A percentile compares a stretch with the other conserved stretches of the same genome.
Conservation (phyloP, 2,888 invertebrate genomes). For the Pristionchus entomophagus region DNA sequence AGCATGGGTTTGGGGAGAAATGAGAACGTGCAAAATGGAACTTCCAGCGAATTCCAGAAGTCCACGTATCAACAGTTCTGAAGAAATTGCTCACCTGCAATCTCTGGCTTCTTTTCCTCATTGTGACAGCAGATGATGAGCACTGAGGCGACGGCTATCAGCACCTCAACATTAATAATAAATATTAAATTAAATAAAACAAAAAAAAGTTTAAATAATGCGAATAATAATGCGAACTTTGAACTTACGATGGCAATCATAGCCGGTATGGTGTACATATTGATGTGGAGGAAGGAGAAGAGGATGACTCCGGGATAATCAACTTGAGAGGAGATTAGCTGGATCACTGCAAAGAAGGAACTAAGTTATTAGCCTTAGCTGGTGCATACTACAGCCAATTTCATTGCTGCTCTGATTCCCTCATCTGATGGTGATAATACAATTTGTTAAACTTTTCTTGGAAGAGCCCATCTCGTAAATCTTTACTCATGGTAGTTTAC, state of each 20-base stretch:
- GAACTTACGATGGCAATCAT: conserved; percentile 41
- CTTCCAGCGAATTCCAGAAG: too few species aligned
- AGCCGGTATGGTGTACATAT: conserved; percentile 54
- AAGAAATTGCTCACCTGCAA: conserved; percentile 34
- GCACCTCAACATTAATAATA: conserved; percentile 23
- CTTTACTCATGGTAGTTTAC: too few species aligned
- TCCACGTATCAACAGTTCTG: too few species aligned
- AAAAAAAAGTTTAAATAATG: too few species aligned
- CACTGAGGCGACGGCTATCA: neutral
- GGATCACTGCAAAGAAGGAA: conserved; percentile 51
- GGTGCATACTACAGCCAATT: too few species aligned
- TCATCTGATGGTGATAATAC: too few species aligned
- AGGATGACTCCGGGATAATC: conserved; percentile 45
- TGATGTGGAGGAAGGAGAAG: conserved; percentile 31
- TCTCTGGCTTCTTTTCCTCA: conserved; percentile 14
- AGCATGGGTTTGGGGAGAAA: neutral
- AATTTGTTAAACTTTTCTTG: too few species aligned
- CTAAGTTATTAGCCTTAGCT: too few species aligned
- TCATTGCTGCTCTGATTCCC: too few species aligned
- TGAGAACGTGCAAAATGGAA: neutral
- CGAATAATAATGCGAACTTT: neutral
- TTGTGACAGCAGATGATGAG: neutral
- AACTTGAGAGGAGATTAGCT: conserved; percentile 49
- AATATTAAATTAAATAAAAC: neutral
- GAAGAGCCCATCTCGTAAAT: too few species aligned